Evolutionary conservation across 2,888 invertebrate species (phyloP).

Genomic region (Orthosia gothica): DNA sequence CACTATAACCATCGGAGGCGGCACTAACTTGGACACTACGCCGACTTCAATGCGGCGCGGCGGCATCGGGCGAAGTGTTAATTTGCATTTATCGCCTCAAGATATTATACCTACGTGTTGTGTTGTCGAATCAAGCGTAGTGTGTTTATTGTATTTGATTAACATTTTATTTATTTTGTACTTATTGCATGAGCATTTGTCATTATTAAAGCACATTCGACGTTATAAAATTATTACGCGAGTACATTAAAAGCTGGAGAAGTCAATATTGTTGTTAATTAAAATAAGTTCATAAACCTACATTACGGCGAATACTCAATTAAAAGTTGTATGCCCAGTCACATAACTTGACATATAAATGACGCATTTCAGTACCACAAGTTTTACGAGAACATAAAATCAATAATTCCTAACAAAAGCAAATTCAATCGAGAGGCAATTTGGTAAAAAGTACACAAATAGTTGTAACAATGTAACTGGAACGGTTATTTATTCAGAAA

Average conservation of each 20-base stretch:
- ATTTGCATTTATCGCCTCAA: constrained; percentile 57
- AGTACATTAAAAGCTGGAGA: not conserved
- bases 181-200: constrained; percentile 7
- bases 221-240: constrained; percentile 13
- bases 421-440: constrained; percentile 43
- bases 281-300: not conserved
- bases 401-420: constrained; percentile 27
- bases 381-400: constrained; percentile 31
- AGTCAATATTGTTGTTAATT: not conserved
- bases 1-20: constrained; percentile 56
- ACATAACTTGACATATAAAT: constrained; percentile 18
- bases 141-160: constrained; percentile 30
- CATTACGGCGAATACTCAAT: not conserved
- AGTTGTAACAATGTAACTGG: constrained; percentile 60
- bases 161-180: constrained; percentile 12
- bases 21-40: constrained; percentile 66
- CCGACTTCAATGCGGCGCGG: constrained; percentile 40
- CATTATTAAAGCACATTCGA: not conserved
- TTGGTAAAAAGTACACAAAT: constrained; percentile 51
- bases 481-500: constrained; percentile 68
- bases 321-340: constrained; percentile 11
- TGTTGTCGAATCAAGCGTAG: constrained; percentile 26
- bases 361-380: constrained; percentile 3
- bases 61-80: constrained; percentile 45
- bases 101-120: constrained; percentile 21